Conservation (phyloP, 2,888 invertebrate species). For the Tenthredo amoena region DNA sequence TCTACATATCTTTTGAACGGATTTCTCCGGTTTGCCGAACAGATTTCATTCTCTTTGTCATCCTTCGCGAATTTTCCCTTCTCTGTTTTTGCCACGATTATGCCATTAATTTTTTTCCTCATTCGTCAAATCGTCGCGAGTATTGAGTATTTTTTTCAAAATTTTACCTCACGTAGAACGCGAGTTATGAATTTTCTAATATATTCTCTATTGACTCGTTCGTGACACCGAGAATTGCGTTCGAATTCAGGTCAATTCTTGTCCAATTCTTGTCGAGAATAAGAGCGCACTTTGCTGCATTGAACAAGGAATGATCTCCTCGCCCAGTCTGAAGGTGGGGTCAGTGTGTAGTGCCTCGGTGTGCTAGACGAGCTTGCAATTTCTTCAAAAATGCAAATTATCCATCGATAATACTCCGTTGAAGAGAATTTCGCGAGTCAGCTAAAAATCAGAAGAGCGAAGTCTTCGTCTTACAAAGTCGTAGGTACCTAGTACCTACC, state of each 20-base stretch:
- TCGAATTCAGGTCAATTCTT: not conserved
- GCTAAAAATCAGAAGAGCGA: constrained; percentile 22
- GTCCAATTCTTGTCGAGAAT: not conserved
- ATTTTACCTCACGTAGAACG: not conserved
- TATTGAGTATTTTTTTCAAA: not conserved
- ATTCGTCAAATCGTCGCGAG: not conserved
- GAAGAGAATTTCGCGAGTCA: not conserved
- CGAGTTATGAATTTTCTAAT: no score
- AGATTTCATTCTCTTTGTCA: not conserved
- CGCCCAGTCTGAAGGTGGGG: not conserved
- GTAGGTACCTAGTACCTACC: not conserved
- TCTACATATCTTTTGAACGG: not conserved
- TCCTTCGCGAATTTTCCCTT: not conserved
- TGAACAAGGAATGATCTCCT: not conserved
- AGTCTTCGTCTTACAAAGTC: constrained; percentile 29
- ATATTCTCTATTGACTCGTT: not conserved
- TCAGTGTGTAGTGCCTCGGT: not conserved
- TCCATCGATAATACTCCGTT: constrained; percentile 10
- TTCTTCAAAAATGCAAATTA: constrained; percentile 38
- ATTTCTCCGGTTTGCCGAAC: not conserved
- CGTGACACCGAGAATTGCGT: not conserved
- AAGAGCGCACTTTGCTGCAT: not conserved
- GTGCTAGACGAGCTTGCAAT: not conserved
- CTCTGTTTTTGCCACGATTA: not conserved
- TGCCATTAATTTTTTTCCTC: not conserved